Evolutionary conservation across 2,888 invertebrate species (phyloP).

Genomic region (Eupithecia tripunctaria): DNA sequence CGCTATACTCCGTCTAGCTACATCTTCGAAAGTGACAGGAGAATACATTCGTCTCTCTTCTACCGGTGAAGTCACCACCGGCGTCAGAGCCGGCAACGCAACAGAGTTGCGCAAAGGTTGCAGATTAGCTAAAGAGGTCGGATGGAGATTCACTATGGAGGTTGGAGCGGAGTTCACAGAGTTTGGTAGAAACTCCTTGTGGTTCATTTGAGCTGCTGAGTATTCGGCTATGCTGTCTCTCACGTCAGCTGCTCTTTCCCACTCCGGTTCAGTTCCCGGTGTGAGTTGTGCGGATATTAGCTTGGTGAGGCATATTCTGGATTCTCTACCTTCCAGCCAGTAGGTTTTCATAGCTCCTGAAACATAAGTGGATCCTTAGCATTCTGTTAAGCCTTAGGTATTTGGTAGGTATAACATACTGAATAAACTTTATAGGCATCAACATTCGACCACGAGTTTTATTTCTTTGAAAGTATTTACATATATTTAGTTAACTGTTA

Average conservation of each 20-base stretch:
- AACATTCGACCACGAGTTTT: too few relatives aligned
- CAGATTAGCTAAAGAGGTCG: conserved; percentile 53
- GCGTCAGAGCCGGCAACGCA: conserved; percentile 48
- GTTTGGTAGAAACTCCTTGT: conserved; percentile 63
- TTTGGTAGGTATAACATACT: not conserved
- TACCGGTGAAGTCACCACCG: conserved; percentile 71
- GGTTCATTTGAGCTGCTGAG: conserved; percentile 69
- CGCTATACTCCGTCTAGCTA: conserved; percentile 90
- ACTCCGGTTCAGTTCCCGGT: conserved; percentile 74
- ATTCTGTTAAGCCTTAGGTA: not conserved
- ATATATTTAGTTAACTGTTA: too few relatives aligned
- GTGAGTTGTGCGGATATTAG: conserved; percentile 73
- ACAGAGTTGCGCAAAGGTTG: conserved; percentile 50
- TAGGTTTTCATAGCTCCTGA: conserved; percentile 94
- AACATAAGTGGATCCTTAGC: conserved; percentile 33
- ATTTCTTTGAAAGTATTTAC: too few relatives aligned
- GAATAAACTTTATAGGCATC: too few relatives aligned
- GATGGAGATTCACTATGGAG: conserved; percentile 49
- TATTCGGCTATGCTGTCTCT: conserved; percentile 78
- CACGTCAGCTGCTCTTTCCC: conserved; percentile 77
- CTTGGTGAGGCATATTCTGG: conserved; percentile 83
- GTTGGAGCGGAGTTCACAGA: conserved; percentile 59
- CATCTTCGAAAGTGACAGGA: conserved; percentile 93
- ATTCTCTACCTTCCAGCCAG: conserved; percentile 91
- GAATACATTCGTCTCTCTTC: conserved; percentile 91